These are phyloP conservation scores for Chymomyza caudatula DNA, from an alignment of 2,888 invertebrate genomes.

Conservation along the genomic window DNA sequence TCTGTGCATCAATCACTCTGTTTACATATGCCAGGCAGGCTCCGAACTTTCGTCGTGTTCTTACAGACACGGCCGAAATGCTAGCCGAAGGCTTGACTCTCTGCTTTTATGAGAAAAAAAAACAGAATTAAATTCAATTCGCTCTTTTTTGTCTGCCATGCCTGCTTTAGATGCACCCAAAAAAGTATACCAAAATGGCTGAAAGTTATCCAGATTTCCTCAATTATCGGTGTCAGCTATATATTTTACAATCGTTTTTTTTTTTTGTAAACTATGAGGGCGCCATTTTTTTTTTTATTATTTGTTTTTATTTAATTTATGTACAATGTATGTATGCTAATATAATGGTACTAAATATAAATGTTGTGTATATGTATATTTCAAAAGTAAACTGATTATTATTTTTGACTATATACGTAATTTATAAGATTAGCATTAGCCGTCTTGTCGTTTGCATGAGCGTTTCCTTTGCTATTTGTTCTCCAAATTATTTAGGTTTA, in stretches of 20 bases:
- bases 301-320: conserved; percentile 61
- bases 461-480: conserved; percentile 38
- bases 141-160: background rate
- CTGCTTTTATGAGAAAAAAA: too few species aligned
- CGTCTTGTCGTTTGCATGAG: conserved; percentile 43
- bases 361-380: conserved; percentile 62
- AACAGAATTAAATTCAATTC: background rate
- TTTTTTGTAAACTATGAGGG: background rate
- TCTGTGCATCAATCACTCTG: too few species aligned
- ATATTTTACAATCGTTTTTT: background rate
- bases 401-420: conserved; percentile 16
- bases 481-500: conserved; percentile 35
- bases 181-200: too few species aligned
- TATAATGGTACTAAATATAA: conserved; percentile 73
- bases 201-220: background rate
- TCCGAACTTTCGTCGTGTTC: too few species aligned
- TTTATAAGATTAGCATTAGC: conserved; percentile 20
- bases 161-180: too few species aligned
- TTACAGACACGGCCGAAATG: too few species aligned
- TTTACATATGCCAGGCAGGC: too few species aligned
- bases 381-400: conserved; percentile 62
- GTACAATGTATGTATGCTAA: conserved; percentile 74
- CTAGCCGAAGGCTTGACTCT: too few species aligned
- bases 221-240: background rate
- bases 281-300: conserved; percentile 15